Evolutionary conservation across 2,113 vertebrate genomes (phyloP), one percentile per base, ranked within the genome.

Genomic region (Theristicus caerulescens): DNA sequence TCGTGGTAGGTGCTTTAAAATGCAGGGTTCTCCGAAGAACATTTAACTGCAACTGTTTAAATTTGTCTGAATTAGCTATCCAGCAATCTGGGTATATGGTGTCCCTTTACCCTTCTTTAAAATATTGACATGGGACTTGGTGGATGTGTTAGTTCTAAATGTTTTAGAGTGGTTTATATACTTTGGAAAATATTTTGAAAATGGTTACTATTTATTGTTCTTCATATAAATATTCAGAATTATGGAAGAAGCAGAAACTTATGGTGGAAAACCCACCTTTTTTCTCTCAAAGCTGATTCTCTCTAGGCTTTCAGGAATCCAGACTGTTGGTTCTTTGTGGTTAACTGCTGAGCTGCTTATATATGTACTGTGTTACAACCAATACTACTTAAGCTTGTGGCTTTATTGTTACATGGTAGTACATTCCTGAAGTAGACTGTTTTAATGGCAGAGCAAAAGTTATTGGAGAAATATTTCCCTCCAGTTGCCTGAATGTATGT

Each of bases 261-360:
- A 11, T 1, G 5, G 22, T 85, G 36, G 20, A 55, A 88, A 82
- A 32, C 1, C 0, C 2, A 11, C 17, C 1, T 46, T 72, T 32
- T 54, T 27, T 20, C 24, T 61, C 27, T 51, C 17, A 32, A 47
- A 86, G 36, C 19, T 11, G 13, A 36, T 67, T 58, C 10, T 46
- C 4, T 51, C 11, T 51, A 2, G 24, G 26, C 21, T 40, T 78
- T 73, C 21, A 79, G 52, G 51, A 84, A 61, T 74, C 52, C 31
- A 40, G 16, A 3, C 29, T 71, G 27, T 57, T 49, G 27, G 4
- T 67, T 70, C 29, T 59, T 31, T 55, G 38, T 65, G 22, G 25
- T 44, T 72, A 59, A 55, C 55, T 78, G 13, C 59, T 94, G 73
- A 82, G 25, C 61, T 49, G 40, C 77, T 95, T 79, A 12, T 25